These are phyloP conservation scores for Phoeniculus purpureus DNA, from an alignment of 2,797 vertebrate species.

Conservation along the genomic window DNA sequence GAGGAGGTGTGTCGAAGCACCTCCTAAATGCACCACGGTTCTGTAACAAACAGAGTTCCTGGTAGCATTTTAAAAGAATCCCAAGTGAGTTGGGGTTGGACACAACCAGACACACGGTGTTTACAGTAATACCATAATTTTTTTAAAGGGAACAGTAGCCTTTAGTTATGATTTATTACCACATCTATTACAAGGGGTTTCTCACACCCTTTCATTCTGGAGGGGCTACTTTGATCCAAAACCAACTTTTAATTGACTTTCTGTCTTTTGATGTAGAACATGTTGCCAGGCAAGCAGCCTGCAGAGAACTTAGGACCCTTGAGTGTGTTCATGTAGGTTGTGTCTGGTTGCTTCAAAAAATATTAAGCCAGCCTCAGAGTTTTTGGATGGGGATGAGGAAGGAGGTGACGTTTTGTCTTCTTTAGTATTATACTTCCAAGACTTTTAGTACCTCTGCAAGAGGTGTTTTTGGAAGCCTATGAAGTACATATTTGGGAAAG, in stretches of 20 bases:
- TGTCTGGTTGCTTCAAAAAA: not conserved
- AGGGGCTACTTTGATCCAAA: slow-evolving; percentile 9
- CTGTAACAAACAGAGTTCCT: not conserved
- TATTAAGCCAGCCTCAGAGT: not conserved
- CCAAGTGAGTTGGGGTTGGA: not conserved
- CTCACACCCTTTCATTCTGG: slow-evolving; percentile 37
- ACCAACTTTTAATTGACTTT: slow-evolving; percentile 10
- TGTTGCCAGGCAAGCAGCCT: not conserved
- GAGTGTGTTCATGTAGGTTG: not conserved
- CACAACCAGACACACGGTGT: not conserved
- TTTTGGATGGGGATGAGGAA: not conserved
- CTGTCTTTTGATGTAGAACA: not conserved
- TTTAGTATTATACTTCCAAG: not conserved
- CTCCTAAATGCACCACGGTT: not conserved
- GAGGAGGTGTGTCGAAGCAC: not conserved
- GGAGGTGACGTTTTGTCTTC: not conserved
- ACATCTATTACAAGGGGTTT: slow-evolving; percentile 25
- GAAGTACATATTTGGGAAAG: not conserved
- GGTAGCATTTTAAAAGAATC: not conserved
- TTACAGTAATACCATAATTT: not conserved
- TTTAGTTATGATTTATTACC: slow-evolving; percentile 1
- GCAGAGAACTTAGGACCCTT: not conserved
- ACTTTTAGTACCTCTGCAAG: not conserved
- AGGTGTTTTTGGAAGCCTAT: not conserved
- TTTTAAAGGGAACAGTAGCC: slow-evolving; percentile 3